These are phyloP conservation scores for Anagrus nilaparvatae DNA, from an alignment of 1,140 invertebrate genomes.

Conservation along the genomic window DNA sequence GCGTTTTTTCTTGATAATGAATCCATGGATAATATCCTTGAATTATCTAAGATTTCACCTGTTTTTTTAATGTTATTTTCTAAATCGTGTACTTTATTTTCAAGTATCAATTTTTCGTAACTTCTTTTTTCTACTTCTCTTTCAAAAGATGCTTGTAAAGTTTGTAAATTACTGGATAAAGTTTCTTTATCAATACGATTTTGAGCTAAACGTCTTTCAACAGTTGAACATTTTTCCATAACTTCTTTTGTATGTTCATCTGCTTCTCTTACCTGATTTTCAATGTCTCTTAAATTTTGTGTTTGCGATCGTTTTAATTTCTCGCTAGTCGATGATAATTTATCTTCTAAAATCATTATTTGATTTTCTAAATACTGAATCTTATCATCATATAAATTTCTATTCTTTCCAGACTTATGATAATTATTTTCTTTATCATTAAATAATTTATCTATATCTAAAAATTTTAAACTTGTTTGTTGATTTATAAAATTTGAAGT, in stretches of 20 bases:
- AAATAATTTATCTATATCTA: conserved; percentile 41
- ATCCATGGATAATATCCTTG: neutral
- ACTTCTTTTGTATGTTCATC: conserved; percentile 28
- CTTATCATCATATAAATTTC: conserved; percentile 36
- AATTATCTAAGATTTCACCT: conserved; percentile 5
- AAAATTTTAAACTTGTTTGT: conserved; percentile 35
- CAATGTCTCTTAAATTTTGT: conserved; percentile 17
- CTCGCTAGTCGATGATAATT: conserved; percentile 21
- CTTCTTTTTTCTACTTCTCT: conserved; percentile 31
- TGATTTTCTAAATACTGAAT: conserved; percentile 25
- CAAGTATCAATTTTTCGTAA: conserved; percentile 26
- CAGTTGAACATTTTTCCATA: conserved; percentile 25
- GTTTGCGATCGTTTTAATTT: conserved; percentile 23
- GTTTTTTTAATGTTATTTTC: conserved; percentile 26
- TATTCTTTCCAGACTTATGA: conserved; percentile 27
- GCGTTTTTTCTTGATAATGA: conserved; percentile 6
- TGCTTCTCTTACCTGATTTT: conserved; percentile 24
- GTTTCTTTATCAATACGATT: conserved; percentile 29
- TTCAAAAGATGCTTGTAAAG: conserved; percentile 29
- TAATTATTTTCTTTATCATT: conserved; percentile 34
- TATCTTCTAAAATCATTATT: conserved; percentile 25
- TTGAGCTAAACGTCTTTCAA: conserved; percentile 29
- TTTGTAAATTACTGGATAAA: conserved; percentile 24
- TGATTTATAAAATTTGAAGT: conserved; percentile 33
- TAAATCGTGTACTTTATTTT: conserved; percentile 29